Conservation (phyloP, 2,113 vertebrate species). For the Lagopus leucura region DNA sequence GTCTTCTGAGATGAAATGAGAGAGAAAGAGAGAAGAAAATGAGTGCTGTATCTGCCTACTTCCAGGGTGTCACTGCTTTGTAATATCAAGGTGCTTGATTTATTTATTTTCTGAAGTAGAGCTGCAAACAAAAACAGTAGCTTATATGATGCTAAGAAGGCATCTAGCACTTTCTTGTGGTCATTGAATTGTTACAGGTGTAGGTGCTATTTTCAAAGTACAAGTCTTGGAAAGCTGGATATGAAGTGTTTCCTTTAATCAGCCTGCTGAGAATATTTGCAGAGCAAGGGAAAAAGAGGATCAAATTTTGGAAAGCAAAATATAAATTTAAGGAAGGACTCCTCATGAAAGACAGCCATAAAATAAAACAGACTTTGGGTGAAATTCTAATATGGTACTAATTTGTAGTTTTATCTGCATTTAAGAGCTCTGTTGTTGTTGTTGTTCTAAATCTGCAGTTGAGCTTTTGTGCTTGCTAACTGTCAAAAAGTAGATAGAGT, state of each 20-base stretch:
- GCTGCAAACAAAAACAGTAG: not conserved
- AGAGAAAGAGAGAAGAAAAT: not conserved
- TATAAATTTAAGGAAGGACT: not conserved
- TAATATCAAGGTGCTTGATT: not conserved
- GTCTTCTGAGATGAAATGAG: not conserved
- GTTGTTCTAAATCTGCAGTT: not conserved
- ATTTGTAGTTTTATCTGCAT: not conserved
- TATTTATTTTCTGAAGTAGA: not conserved
- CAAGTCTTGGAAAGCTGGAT: not conserved
- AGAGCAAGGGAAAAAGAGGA: not conserved
- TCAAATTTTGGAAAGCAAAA: slow-evolving; percentile 12
- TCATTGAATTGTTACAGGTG: not conserved
- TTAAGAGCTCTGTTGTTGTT: not conserved
- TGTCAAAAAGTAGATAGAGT: not conserved
- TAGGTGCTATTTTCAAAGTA: slow-evolving; percentile 35
- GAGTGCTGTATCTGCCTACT: not conserved
- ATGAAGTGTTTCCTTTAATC: slow-evolving; percentile 3
- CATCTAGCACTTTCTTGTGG: not conserved
- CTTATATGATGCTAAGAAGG: not conserved
- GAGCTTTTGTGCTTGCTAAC: not conserved
- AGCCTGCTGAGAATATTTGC: not conserved
- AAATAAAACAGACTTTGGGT: not conserved
- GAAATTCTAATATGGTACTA: not conserved
- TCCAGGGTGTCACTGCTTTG: not conserved
- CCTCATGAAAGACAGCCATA: not conserved